Base-by-base conservation (phyloP, 2,113 vertebrate species). In the Brachyhypopomus gauderio region DNA sequence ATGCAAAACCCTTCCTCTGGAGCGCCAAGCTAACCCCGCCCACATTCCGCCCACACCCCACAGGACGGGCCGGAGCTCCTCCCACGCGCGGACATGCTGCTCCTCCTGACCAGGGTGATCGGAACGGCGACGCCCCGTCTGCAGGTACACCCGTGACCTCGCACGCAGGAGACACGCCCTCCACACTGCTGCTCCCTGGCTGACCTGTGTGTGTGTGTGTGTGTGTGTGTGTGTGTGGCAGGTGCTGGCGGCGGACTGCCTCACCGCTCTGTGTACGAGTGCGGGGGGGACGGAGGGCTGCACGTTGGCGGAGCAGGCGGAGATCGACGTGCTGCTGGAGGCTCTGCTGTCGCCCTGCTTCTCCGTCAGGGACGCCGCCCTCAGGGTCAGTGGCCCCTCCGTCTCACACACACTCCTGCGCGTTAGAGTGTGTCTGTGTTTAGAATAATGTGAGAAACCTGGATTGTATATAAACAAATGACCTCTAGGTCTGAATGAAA, bases 61-160 rank as follows among this genome's bases (percentile, higher is more conserved):
- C 81, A 99, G 98, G 95, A 94, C 0, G 98, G 98, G 16, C 97
- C 98, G 0, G 97, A 99, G 84, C 84, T 99, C 83, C 94, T 99
- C 69, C 98, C 98, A 48, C 95, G 98, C 1, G 94, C 95, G 80
- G 93, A 92, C 86, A 98, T 99, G 96, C 89, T 99, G 77, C n/a
- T 92, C 76, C 91, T 99, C 2, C 92, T 99, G 75, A 97, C 93
- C 1, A 93, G 90, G 82, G 89, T 99, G 55, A 98, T 98, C 23
- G 95, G 95, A 69, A 96, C 93, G 0, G 92, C 96, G 25, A 92
- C 95, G 17, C 97, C 96, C 5, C 94, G 94, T 76, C 89, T 99
- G 67, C 98, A 99, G 95, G 98, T 98, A 88, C 45, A 11, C 12
- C 45, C 45, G 12, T 52, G 8, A 11, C 45, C 9, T 30, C 45